These are phyloP conservation scores for Drosophila ustulata DNA, from an alignment of 2,888 invertebrate species.

Conservation along the genomic window DNA sequence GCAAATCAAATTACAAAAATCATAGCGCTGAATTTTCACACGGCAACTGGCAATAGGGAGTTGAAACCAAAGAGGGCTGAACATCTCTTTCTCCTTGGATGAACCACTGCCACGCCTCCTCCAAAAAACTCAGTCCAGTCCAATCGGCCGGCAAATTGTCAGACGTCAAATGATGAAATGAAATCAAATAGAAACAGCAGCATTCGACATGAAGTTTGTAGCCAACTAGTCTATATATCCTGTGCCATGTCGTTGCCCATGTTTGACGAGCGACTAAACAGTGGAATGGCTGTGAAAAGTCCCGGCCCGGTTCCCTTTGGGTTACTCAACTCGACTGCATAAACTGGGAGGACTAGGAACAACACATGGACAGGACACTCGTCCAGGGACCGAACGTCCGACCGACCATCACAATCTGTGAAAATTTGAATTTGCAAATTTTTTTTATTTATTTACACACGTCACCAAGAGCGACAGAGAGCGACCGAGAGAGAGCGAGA, in stretches of 20 bases:
- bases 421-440: conserved; percentile 78
- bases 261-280: conserved; percentile 77
- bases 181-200: conserved; percentile 66
- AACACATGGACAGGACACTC: conserved; percentile 5
- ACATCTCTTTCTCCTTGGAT: background rate
- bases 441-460: conserved; percentile 70
- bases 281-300: conserved; percentile 34
- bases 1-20: conserved; percentile 81
- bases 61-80: conserved; percentile 7
- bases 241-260: conserved; percentile 17
- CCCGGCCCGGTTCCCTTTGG: background rate
- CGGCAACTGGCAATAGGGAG: conserved; percentile 69
- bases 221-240: conserved; percentile 18
- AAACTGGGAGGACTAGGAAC: background rate
- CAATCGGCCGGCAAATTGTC: conserved; percentile 80
- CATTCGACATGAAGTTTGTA: background rate
- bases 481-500: background rate
- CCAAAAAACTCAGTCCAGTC: background rate
- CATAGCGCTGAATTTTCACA: conserved; percentile 78
- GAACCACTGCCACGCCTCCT: background rate
- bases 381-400: conserved; percentile 44
- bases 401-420: conserved; percentile 65
- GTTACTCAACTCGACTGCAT: background rate
- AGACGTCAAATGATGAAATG: conserved; percentile 79
- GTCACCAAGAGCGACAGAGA: conserved; percentile 14